Evolutionary conservation across 1,140 invertebrate species (phyloP).

Genomic region (Ceratina japonica): DNA sequence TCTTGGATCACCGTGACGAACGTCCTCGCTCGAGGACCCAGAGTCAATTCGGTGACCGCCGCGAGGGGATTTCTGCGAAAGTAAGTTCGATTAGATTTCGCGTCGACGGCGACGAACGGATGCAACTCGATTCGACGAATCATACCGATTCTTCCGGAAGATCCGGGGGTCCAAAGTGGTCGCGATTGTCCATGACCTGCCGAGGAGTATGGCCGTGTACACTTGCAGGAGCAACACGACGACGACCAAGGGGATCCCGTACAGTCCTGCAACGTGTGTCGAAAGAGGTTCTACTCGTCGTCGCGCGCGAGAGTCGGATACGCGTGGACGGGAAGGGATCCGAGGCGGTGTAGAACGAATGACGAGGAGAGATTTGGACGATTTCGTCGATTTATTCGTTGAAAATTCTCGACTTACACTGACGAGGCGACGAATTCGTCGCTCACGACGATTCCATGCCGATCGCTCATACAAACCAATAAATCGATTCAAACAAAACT

Average conservation of each 20-base stretch:
- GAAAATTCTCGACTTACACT: conserved; percentile 29
- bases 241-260: conserved; percentile 85
- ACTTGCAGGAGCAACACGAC: conserved; percentile 85
- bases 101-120: background rate
- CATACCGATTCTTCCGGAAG: conserved; percentile 83
- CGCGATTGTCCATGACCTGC: conserved; percentile 87
- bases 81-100: background rate
- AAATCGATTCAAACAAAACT: conserved; percentile 25
- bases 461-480: conserved; percentile 17
- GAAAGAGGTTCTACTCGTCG: no score
- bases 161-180: conserved; percentile 84
- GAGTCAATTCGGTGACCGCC: conserved; percentile 87
- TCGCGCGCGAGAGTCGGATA: background rate
- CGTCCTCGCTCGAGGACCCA: conserved; percentile 81
- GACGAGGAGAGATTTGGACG: conserved; percentile 16
- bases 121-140: no score
- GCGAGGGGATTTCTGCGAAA: conserved; percentile 84
- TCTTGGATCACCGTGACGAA: conserved; percentile 85
- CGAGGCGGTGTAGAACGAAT: background rate
- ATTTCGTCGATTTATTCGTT: conserved; percentile 35
- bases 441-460: conserved; percentile 7
- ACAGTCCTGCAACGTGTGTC: conserved; percentile 81
- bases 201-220: conserved; percentile 87
- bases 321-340: background rate
- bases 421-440: background rate